These are phyloP conservation scores for Coptodon bakossiorum DNA, from an alignment of 2,113 vertebrate species.

Conservation along the genomic window DNA sequence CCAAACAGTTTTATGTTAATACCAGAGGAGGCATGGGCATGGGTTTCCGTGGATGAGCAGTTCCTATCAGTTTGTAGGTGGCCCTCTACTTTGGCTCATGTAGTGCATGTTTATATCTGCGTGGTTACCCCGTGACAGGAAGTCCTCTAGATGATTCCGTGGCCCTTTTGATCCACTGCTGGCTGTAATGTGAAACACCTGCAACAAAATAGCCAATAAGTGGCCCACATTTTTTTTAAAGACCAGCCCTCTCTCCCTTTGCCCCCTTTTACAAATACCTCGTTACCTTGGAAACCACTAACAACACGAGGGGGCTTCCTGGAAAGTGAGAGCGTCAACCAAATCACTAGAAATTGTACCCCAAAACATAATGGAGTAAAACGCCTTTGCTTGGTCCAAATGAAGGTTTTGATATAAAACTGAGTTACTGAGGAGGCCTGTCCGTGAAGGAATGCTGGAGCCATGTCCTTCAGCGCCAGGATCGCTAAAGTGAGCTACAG, in stretches of 20 bases:
- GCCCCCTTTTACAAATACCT: background rate
- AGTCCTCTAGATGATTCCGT: background rate
- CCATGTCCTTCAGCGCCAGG: constrained; percentile 49
- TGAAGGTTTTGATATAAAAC: background rate
- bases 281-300: constrained; percentile 52
- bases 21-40: background rate
- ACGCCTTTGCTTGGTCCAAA: background rate
- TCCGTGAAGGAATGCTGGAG: background rate
- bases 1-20: background rate
- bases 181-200: background rate
- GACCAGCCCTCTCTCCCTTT: background rate
- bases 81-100: background rate
- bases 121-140: background rate
- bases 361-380: background rate
- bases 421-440: accelerated
- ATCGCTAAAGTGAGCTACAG: constrained; percentile 55
- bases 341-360: background rate
- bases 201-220: background rate
- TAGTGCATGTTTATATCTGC: background rate
- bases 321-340: too few species aligned
- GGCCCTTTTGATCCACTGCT: background rate
- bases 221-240: background rate
- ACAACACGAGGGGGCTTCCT: constrained; percentile 25
- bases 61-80: background rate
- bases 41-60: background rate